Base-by-base conservation (phyloP, 2,113 vertebrate species). In the Callospermophilus lateralis region DNA sequence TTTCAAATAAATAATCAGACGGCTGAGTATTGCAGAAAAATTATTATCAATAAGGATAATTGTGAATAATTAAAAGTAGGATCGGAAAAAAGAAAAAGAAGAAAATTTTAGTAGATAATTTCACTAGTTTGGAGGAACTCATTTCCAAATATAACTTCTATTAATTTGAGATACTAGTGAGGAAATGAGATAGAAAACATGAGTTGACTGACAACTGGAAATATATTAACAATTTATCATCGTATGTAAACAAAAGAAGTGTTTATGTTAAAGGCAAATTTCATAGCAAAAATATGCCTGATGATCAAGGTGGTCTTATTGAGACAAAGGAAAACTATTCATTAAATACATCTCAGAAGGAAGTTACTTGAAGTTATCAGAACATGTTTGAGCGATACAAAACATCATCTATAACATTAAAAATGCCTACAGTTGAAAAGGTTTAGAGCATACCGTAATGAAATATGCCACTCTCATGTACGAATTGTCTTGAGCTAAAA, bases 1-100 rank as follows among this genome's bases (percentile, higher is more conserved):
- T 95, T 97, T 92, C 63, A 89, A 67, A 86, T 74, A 53, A 73
- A 79, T 91, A 88, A 93, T 19, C 42, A 55, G 19, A 76, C 48
- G 73, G 24, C 37, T 58, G 19, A 80, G 67, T 2, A 37, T 28
- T 4, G 22, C 10, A 78, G 48, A 68, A 85, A 84, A 61, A 76
- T 68, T 73, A 61, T 51, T 70, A 65, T 51, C 28, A 79, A 79
- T 76, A 8, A 94, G 32, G 39, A 91, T 16, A 88, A 28, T 34
- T 6, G 26, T 91, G 24, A 37, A 83, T 73, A 88, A 72, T 72
- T 92, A 53, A 90, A 96, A 89, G 15, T 8, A 55, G 39, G 6
- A 87, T 45, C 81, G 11, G 6, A 48, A 92, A 94, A 34, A 67
- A 70, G 4, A 15, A 51, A 91, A 89, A 92, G 37, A 6, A 61